A percentile compares a stretch with the other conserved stretches of the same genome.
Evolutionary conservation across 2,797 vertebrate genomes (phyloP).

Genomic region (Melanotaenia trifasciata): DNA sequence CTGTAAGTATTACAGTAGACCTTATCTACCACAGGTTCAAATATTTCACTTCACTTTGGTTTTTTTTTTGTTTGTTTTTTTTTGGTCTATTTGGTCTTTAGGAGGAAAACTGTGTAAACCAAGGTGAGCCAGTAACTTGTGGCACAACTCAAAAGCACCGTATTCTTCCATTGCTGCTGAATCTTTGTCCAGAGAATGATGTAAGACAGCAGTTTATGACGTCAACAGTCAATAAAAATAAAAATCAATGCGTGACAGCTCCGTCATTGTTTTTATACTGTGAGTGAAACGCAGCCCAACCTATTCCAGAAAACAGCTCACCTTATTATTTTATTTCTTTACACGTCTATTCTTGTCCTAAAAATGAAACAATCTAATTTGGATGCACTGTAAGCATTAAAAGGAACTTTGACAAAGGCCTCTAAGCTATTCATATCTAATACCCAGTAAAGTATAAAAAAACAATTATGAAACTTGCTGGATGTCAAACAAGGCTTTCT

Average conservation of each 20-base stretch:
- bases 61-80: too few species aligned
- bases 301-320: background rate
- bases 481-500: background rate
- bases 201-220: background rate
- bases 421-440: background rate
- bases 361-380: background rate
- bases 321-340: background rate
- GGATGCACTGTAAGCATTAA: background rate
- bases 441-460: background rate
- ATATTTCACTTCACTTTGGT: too few species aligned
- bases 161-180: background rate
- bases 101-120: background rate
- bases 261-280: conserved; percentile 17
- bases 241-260: conserved; percentile 1
- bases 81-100: too few species aligned
- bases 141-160: background rate
- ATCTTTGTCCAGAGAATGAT: background rate
- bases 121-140: background rate
- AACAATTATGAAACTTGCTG: background rate
- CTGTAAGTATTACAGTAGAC: too few species aligned
- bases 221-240: background rate
- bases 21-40: too few species aligned
- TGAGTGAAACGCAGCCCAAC: background rate
- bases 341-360: conserved; percentile 15
- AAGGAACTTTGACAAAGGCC: background rate